Percentiles rank a stretch among this genome's conserved stretches.
phyloP scores from a whole-genome alignment of 1,140 invertebrate genomes.

The Drosophila subobscura region DNA sequence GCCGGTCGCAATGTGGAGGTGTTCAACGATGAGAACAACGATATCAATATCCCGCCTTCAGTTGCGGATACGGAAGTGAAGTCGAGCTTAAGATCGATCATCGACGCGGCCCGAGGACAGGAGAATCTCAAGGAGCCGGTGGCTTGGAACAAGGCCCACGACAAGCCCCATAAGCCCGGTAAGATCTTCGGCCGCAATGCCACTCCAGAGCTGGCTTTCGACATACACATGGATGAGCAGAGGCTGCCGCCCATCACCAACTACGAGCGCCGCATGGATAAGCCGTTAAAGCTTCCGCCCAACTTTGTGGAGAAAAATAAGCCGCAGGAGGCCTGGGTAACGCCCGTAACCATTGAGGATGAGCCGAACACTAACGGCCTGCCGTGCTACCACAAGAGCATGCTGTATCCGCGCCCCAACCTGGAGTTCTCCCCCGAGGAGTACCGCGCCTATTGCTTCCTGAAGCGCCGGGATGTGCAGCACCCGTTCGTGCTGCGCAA shows the following conservation, averaged over 20 bases:
- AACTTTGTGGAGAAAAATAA: slow-evolving; percentile 61
- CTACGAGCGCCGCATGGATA: slow-evolving; percentile 57
- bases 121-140: slow-evolving; percentile 86
- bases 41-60: slow-evolving; percentile 36
- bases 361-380: slow-evolving; percentile 46
- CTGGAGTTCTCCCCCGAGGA: slow-evolving; percentile 73
- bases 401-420: slow-evolving; percentile 71
- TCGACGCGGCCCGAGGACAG: slow-evolving; percentile 85
- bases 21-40: slow-evolving; percentile 73
- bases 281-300: slow-evolving; percentile 54
- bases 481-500: slow-evolving; percentile 56
- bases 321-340: slow-evolving; percentile 58
- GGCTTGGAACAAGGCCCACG: slow-evolving; percentile 85
- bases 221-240: slow-evolving; percentile 74
- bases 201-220: slow-evolving; percentile 55
- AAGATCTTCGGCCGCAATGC: slow-evolving; percentile 51
- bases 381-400: slow-evolving; percentile 71
- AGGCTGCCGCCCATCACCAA: slow-evolving; percentile 39
- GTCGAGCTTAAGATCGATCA: slow-evolving; percentile 84
- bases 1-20: slow-evolving; percentile 58
- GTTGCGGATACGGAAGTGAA: slow-evolving; percentile 14
- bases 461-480: slow-evolving; percentile 33
- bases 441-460: slow-evolving; percentile 52
- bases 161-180: slow-evolving; percentile 66
- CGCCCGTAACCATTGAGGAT: slow-evolving; percentile 70